phyloP scores from a whole-genome alignment of 1,140 invertebrate genomes.

The Melanaphis sacchari region DNA sequence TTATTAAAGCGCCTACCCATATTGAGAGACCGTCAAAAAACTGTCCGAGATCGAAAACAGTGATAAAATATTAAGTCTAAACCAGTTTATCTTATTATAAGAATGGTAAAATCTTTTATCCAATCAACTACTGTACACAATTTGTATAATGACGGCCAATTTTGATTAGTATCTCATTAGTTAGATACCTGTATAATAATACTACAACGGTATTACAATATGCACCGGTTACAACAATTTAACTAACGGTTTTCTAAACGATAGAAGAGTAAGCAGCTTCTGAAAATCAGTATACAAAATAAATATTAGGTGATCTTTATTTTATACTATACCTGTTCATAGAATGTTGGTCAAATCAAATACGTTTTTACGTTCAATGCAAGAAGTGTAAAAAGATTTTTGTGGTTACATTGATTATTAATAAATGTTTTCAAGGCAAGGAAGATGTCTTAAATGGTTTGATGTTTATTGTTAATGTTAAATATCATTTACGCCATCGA shows the following conservation, averaged over 20 bases:
- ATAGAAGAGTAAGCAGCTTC: too few relatives aligned
- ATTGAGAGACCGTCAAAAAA: neutral
- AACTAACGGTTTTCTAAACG: neutral
- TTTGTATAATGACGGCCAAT: neutral
- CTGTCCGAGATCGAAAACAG: neutral
- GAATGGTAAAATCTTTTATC: neutral
- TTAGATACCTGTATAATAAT: neutral
- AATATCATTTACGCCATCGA: too few relatives aligned
- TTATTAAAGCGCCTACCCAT: neutral
- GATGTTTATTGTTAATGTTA: too few relatives aligned
- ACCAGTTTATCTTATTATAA: neutral
- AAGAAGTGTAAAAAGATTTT: too few relatives aligned
- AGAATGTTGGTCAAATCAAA: too few relatives aligned
- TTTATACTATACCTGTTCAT: too few relatives aligned
- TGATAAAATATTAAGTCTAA: neutral
- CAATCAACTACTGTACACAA: neutral
- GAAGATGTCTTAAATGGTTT: too few relatives aligned
- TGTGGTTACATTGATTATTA: too few relatives aligned
- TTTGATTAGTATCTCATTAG: conserved; percentile 9
- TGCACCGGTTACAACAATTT: neutral
- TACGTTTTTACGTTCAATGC: too few relatives aligned
- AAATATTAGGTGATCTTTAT: too few relatives aligned
- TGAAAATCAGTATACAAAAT: too few relatives aligned
- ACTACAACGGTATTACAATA: neutral
- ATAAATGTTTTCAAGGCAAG: too few relatives aligned